phyloP scores from a whole-genome alignment of 2,113 vertebrate genomes.

The Dicentrarchus labrax region DNA sequence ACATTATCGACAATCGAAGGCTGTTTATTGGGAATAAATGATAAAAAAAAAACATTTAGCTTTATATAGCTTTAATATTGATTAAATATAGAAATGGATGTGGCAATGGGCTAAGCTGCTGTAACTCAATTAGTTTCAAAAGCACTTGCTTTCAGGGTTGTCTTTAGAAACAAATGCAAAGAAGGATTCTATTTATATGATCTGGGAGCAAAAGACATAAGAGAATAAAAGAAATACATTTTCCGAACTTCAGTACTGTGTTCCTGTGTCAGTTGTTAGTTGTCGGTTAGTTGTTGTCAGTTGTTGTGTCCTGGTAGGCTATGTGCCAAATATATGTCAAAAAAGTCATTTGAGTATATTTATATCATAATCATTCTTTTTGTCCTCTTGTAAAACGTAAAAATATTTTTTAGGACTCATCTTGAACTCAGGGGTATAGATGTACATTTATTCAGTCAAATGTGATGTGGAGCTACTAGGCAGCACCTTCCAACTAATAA shows the following conservation, averaged over 20 bases:
- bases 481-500: background rate
- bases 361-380: background rate
- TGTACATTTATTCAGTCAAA: background rate
- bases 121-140: background rate
- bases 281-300: too few species aligned
- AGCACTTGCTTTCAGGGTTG: background rate
- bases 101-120: too few species aligned
- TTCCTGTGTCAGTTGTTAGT: too few species aligned
- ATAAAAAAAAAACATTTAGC: background rate
- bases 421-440: too few species aligned
- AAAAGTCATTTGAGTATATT: background rate
- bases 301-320: background rate
- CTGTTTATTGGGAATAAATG: background rate
- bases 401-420: background rate
- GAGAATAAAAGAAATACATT: too few species aligned
- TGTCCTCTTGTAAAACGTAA: background rate
- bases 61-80: background rate
- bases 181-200: background rate
- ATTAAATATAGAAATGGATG: background rate
- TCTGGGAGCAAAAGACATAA: too few species aligned
- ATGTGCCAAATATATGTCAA: background rate
- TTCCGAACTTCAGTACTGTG: too few species aligned
- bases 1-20: conserved; percentile 4
- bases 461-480: background rate
- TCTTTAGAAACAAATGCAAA: background rate